Percentiles rank a stretch among this genome's conserved stretches.
Conservation (phyloP, 2,113 vertebrate genomes). For the Cinclus cinclus region DNA sequence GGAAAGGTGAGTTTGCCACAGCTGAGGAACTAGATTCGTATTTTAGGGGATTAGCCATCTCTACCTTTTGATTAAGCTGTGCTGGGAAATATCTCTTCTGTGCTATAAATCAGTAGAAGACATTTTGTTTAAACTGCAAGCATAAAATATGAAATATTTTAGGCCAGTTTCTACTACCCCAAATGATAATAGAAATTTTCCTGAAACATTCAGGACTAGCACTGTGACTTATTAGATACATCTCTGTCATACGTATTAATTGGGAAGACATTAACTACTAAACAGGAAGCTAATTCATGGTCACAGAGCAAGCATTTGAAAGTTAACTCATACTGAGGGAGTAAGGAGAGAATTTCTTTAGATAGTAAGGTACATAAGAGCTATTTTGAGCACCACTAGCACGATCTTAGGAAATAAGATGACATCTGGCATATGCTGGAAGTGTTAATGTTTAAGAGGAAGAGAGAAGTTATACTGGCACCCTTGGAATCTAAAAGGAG, state of each 20-base stretch:
- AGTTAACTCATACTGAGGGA: neutral
- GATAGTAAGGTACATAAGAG: neutral
- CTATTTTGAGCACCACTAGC: neutral
- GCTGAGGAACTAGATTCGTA: neutral
- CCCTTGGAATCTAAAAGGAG: neutral
- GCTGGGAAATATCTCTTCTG: neutral
- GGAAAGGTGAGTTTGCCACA: neutral
- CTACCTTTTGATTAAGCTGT: neutral
- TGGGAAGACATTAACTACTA: neutral
- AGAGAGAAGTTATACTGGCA: neutral
- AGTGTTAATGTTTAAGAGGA: neutral
- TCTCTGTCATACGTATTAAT: neutral
- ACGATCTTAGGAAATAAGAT: neutral
- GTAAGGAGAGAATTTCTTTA: neutral
- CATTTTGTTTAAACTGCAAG: neutral
- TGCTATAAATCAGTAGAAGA: neutral
- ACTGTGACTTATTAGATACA: neutral
- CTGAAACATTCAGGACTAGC: neutral
- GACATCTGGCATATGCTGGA: neutral
- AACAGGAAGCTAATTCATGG: neutral
- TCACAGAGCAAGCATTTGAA: neutral
- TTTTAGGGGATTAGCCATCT: neutral
- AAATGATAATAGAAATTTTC: neutral
- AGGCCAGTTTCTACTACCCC: neutral
- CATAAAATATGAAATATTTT: neutral